phyloP scores from a whole-genome alignment of 2,113 vertebrate species.

The Leucopsar rothschildi region DNA sequence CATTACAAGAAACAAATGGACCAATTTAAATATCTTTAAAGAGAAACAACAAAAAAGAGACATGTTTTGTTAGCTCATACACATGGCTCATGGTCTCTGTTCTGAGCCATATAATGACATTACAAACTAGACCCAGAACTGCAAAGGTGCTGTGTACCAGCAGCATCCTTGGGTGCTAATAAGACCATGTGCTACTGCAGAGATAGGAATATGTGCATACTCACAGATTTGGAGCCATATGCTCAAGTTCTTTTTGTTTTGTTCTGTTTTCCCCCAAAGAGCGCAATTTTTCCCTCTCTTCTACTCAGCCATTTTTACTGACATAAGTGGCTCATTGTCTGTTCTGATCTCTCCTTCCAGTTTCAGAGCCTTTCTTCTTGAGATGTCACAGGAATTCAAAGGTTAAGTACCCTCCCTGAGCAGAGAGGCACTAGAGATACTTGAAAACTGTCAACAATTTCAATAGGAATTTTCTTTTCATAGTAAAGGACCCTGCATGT shows the following conservation, averaged over 20 bases:
- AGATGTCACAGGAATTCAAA: not conserved
- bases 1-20: not conserved
- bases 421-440: constrained; percentile 25
- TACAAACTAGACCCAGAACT: not conserved
- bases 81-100: not conserved
- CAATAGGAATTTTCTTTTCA: constrained; percentile 22
- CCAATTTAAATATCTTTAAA: not conserved
- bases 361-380: not conserved
- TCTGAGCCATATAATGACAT: not conserved
- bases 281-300: not conserved
- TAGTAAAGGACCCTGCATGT: not conserved
- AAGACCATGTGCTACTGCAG: not conserved
- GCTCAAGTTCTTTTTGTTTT: constrained; percentile 9
- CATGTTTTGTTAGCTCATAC: not conserved
- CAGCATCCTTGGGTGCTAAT: not conserved
- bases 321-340: not conserved
- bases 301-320: not conserved
- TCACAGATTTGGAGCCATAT: constrained; percentile 44
- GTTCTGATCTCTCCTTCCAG: not conserved
- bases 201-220: not conserved
- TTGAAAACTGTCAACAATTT: constrained; percentile 34
- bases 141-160: not conserved
- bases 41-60: not conserved
- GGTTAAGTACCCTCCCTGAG: constrained; percentile 4
- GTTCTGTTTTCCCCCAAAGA: constrained; percentile 4